phyloP scores from a whole-genome alignment of 2,888 invertebrate species.

The Tetheella fluctuosa region DNA sequence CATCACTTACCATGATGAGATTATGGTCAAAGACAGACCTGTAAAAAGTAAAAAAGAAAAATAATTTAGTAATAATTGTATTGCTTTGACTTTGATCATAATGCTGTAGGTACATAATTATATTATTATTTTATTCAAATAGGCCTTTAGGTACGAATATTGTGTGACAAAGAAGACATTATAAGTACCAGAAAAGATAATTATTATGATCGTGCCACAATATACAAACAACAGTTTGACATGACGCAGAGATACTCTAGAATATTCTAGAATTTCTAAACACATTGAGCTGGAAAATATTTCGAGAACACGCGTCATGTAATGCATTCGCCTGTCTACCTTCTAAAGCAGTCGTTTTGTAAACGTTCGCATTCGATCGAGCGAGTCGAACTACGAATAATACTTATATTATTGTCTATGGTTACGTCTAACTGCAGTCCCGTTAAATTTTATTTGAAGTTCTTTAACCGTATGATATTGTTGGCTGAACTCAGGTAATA shows the following conservation, averaged over 20 bases:
- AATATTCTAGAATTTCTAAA: background rate
- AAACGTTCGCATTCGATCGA: background rate
- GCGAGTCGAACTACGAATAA: background rate
- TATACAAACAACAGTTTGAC: background rate
- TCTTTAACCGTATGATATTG: background rate
- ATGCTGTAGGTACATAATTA: too few species aligned
- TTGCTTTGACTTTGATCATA: too few species aligned
- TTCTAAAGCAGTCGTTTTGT: background rate
- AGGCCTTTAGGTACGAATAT: too few species aligned
- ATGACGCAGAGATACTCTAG: background rate
- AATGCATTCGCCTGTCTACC: background rate
- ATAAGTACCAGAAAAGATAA: too few species aligned
- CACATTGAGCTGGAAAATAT: constrained; percentile 3
- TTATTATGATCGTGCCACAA: background rate
- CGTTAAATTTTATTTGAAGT: background rate
- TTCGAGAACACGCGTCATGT: background rate
- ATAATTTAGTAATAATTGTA: too few species aligned
- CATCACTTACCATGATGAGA: too few species aligned
- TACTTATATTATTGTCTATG: background rate
- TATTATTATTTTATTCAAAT: too few species aligned
- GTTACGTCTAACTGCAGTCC: background rate
- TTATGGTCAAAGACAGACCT: too few species aligned
- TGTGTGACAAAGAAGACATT: too few species aligned
- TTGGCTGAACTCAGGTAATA: background rate
- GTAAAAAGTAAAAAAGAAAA: too few species aligned